phyloP scores from a whole-genome alignment of 2,888 invertebrate genomes.

The Scaptomyza tumidula region DNA sequence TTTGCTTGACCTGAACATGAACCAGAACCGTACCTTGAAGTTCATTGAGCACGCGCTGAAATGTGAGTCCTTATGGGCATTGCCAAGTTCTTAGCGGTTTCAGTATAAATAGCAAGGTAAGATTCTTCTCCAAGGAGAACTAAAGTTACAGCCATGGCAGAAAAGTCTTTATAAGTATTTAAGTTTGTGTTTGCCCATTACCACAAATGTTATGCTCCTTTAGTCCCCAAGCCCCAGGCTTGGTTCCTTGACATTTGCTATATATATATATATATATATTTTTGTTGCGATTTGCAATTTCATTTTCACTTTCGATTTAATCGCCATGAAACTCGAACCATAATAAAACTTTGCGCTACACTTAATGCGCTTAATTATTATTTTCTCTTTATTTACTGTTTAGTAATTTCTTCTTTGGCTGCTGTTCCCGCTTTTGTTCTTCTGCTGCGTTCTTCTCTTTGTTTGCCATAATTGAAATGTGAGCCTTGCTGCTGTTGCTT shows the following conservation, averaged over 20 bases:
- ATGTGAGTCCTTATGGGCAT: slow-evolving; percentile 13
- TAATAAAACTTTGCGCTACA: slow-evolving; percentile 51
- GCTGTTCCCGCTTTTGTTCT: slow-evolving; percentile 2
- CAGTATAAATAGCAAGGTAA: slow-evolving; percentile 3
- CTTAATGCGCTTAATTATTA: slow-evolving; percentile 67
- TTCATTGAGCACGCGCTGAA: background rate
- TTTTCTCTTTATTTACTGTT: slow-evolving; percentile 35
- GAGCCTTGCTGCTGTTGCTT: slow-evolving; percentile 38
- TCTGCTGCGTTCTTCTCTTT: background rate
- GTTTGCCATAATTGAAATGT: slow-evolving; percentile 64
- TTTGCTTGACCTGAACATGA: slow-evolving; percentile 40
- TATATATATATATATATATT: background rate
- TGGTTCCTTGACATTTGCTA: slow-evolving; percentile 21
- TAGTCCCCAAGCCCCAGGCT: background rate
- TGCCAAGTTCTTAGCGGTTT: slow-evolving; percentile 16
- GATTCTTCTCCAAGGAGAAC: slow-evolving; percentile 15
- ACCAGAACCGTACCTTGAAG: slow-evolving; percentile 6
- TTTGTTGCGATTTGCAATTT: background rate
- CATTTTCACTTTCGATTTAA: slow-evolving; percentile 50
- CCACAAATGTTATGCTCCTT: slow-evolving; percentile 37
- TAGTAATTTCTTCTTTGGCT: slow-evolving; percentile 8
- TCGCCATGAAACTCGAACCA: slow-evolving; percentile 62
- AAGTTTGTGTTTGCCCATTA: background rate
- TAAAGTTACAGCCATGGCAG: background rate
- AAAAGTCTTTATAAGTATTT: slow-evolving; percentile 5